These are phyloP conservation scores for Halocaridina rubra DNA, from an alignment of 2,888 invertebrate species.

Conservation along the genomic window DNA sequence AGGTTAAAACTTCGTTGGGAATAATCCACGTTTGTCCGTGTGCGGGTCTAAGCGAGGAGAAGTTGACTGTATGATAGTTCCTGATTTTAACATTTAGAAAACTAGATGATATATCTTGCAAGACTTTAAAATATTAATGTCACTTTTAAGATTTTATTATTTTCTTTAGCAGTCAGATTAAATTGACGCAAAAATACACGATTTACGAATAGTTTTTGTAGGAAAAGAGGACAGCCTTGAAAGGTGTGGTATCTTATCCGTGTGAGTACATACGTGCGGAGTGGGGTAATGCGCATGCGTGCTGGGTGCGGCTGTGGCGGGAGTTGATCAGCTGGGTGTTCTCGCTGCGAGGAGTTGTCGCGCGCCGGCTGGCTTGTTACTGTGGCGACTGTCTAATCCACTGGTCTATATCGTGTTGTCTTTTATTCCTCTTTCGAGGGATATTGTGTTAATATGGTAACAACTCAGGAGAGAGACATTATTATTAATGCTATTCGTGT, in stretches of 20 bases:
- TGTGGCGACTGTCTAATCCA: constrained; percentile 29
- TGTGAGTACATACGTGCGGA: background rate
- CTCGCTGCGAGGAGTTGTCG: constrained; percentile 58
- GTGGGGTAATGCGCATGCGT: constrained; percentile 41
- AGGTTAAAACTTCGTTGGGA: constrained; percentile 34
- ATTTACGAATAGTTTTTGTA: too few relatives aligned
- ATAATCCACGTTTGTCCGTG: constrained; percentile 34
- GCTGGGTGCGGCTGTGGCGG: constrained; percentile 50
- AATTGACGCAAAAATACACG: too few relatives aligned
- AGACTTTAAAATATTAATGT: too few relatives aligned
- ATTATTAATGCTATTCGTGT: constrained; percentile 62
- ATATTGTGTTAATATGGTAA: constrained; percentile 42
- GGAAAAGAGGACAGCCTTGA: background rate
- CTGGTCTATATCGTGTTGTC: background rate
- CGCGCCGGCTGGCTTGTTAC: constrained; percentile 46
- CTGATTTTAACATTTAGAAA: too few relatives aligned
- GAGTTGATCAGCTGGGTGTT: constrained; percentile 58
- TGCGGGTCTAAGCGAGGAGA: constrained; percentile 26
- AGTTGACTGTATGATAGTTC: constrained; percentile 40
- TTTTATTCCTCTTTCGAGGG: background rate
- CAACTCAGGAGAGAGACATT: constrained; percentile 53
- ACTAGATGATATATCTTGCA: too few relatives aligned
- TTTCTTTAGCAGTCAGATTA: too few relatives aligned
- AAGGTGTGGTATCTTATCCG: background rate
- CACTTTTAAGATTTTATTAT: too few relatives aligned